Evolutionary conservation across 2,888 invertebrate species (phyloP), one percentile per base, ranked within the genome.

Genomic region (Lithosia quadra): DNA sequence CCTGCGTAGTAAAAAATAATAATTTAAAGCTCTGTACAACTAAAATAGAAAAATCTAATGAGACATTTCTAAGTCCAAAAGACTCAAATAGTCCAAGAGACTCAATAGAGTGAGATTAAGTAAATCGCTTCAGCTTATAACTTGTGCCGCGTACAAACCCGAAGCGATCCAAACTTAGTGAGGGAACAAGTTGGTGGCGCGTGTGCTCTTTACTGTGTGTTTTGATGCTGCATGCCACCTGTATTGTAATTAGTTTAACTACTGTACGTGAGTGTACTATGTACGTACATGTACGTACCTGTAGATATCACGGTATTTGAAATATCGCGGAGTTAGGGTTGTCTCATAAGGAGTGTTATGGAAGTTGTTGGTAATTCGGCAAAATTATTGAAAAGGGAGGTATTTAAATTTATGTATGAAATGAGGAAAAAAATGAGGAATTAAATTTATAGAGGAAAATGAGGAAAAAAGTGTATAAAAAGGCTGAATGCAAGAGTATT

Each of bases 171-270:
- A 81, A 90, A 91, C 86, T 90, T 88, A 80, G 81, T 76, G 74
- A 73, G 81, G 79, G 89, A 85, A 79, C 84, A 90, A 91, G 90
- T 91, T 91, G 82, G 80, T 77, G 81, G 83, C 87, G 89, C 91
- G 90, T 87, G 87, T 88, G 91, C 91, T 91, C 90, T 88, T 90
- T 88, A 88, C 88, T 86, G 86, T 81, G 84, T 88, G 84, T 83
- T 87, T 77, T 85, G 86, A 85, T 87, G 91, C 84, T 88, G 88
- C 91, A 88, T 82, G 81, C 87, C 90, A 91, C 91, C 93, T 92
- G 91, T 92, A 92, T 90, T 91, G 90, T 92, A 92, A 93, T 93
- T 92, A 93, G 89, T 92, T 91, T 87, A 90, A 89, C 91, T 87
- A 87, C 83, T 79, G 70, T 83, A 86, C 86, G 89, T 87, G 87